phyloP scores from a whole-genome alignment of 2,797 vertebrate species.

The Hylomyscus alleni region DNA sequence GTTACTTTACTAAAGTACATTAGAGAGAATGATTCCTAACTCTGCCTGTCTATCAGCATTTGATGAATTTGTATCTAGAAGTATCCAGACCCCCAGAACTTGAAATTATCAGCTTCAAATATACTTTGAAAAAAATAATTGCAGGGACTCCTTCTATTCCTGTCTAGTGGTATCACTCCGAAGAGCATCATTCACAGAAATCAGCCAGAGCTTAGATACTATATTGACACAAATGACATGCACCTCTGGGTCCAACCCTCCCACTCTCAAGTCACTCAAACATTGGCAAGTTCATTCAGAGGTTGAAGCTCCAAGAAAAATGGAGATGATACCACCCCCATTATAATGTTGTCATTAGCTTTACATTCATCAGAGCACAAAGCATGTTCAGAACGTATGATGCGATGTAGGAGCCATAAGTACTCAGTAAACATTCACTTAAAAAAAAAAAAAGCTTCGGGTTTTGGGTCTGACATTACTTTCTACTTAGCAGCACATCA shows the following conservation, averaged over 20 bases:
- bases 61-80: not conserved
- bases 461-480: slow-evolving; percentile 80
- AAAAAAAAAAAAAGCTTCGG: not conserved
- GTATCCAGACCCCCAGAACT: not conserved
- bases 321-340: not conserved
- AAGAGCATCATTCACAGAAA: not conserved
- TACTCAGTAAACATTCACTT: slow-evolving; percentile 43
- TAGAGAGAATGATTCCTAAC: not conserved
- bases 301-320: slow-evolving; percentile 12
- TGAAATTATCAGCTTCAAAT: not conserved
- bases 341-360: not conserved
- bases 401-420: not conserved
- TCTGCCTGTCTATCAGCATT: not conserved
- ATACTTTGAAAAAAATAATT: not conserved
- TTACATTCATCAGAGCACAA: slow-evolving; percentile 3
- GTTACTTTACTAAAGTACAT: not conserved
- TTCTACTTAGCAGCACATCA: slow-evolving; percentile 84
- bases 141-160: not conserved
- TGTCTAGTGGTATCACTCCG: not conserved
- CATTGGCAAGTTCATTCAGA: slow-evolving; percentile 12
- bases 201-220: not conserved
- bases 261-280: not conserved
- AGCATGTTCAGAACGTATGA: not conserved
- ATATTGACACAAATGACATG: not conserved
- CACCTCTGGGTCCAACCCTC: slow-evolving; percentile 17